A percentile compares a stretch with the other conserved stretches of the same genome.
These are phyloP conservation scores for Acrocephalus arundinaceus DNA, from an alignment of 2,113 vertebrate genomes.

Conservation along the genomic window DNA sequence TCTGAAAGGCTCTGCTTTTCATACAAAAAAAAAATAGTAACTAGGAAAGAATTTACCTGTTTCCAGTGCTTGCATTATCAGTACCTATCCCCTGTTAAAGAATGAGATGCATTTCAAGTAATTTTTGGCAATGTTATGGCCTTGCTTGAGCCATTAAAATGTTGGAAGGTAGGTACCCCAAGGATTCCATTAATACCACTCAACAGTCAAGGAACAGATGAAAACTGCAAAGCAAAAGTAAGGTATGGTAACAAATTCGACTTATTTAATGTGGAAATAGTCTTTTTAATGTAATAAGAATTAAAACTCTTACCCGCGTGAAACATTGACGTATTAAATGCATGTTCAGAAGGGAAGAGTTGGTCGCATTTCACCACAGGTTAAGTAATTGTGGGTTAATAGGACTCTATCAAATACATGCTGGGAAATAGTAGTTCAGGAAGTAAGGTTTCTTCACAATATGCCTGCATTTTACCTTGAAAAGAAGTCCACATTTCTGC, in stretches of 20 bases:
- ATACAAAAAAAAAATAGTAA: neutral
- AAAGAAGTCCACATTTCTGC: neutral
- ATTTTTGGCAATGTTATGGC: neutral
- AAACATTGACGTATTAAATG: neutral
- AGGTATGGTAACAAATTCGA: neutral
- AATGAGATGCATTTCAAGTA: neutral
- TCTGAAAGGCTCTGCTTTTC: neutral
- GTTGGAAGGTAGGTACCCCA: neutral
- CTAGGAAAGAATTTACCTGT: neutral
- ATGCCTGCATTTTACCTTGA: neutral
- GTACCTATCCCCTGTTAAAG: neutral
- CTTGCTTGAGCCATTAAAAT: neutral
- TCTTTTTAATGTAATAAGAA: neutral
- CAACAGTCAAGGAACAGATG: neutral
- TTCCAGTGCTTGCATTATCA: neutral
- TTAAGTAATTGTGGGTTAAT: constrained; percentile 3
- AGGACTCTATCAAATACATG: neutral
- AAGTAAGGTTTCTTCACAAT: neutral
- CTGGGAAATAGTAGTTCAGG: neutral
- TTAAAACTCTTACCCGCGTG: neutral
- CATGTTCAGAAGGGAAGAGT: neutral
- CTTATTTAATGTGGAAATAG: neutral
- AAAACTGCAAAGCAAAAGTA: neutral
- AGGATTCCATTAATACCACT: neutral
- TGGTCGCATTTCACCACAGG: neutral